Base-by-base conservation (phyloP, 2,797 vertebrate species). In the Phrynocephalus forsythii region DNA sequence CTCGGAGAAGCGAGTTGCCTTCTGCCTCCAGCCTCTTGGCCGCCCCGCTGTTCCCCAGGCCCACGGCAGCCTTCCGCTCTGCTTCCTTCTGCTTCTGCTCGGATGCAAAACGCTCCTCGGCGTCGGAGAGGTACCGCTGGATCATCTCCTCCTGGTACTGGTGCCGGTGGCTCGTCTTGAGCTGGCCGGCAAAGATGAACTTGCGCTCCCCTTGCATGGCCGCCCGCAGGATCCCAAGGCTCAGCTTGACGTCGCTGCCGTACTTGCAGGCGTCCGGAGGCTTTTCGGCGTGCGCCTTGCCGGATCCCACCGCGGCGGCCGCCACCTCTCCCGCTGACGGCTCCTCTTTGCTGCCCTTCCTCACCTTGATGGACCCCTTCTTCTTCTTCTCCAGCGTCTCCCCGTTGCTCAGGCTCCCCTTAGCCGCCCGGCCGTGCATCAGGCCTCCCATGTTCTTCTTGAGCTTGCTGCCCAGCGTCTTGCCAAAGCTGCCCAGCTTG, bases 121-220 rank as follows among this genome's bases (percentile, higher is more conserved):
- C 99, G 0, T 99, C 98, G 0, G 95, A 84, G 0, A 99, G 97
- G 96, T 99, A 99, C 79, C 97, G 95, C 91, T 98, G 98, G 96
- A 99, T 99, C 98, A 99, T 99, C 96, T 99, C 98, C 95, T 99
- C 98, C 95, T 99, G 99, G 94, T 98, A 99, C 13, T 98, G 99
- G 95, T 99, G 98, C 4, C 98, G 96, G 95, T 96, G 97, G 95
- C 98, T 98, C 94, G 98, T 98, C 24, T 98, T 98, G 91, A 99
- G 97, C 18, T 97, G 97, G 48, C 98, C 97, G 6, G 98, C 96
- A 0, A 99, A 98, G 94, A 99, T 97, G 92, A 98, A 98, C 86
- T 97, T 98, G 71, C 98, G 96, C 94, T 99, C 99, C 0, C 99
- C 99, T 89, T 99, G 98, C 98, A 99, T 99, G 85, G 98, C 98